Evolutionary conservation across 1,140 invertebrate genomes (phyloP), one percentile per base, ranked within the genome.

Genomic region (Nautilus pompilius): DNA sequence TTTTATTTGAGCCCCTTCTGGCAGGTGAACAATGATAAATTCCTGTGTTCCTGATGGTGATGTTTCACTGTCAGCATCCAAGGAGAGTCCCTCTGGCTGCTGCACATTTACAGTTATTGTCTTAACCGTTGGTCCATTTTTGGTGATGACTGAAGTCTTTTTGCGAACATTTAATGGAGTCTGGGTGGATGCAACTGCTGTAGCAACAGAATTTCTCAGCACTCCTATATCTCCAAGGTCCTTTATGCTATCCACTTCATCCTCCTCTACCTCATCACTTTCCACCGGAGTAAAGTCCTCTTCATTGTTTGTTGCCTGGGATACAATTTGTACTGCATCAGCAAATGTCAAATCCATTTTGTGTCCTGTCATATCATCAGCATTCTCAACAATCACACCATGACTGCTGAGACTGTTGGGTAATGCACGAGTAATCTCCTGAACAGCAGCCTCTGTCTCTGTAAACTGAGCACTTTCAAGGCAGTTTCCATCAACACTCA

Each of bases 1-100:
- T 45, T 70, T 71, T 10, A 76, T 60, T 5, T 60, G 60, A 8
- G 63, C 48, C 15, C 74, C 74, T 58, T 75, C 71, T 29, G 73
- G 73, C 13, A 75, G 55, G 36, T 68, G 63, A 5, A 75, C 73
- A 13, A 75, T 60, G 45, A 75, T 63, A 55, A 65, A 71, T 45
- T 71, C 64, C 34, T 67, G 58, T 13, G 32, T 58, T 20, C 20
- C 13, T 13, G 36, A 41, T n/a, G n/a, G 15, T n/a, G 29, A 20
- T 28, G 24, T 3, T 53, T 8, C 33, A 15, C 28, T 36, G 32
- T 53, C 49, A 22, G 17, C 24, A 6, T 53, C 49, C 17, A 24
- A 4, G 29, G n/a, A 5, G 10, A 41, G 15, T 33, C 41, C 32
- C 20, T 20, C 30, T 6, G 15, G 5, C 30, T n/a, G 5, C 8